These are phyloP conservation scores for Diarsia rubi DNA, from an alignment of 2,888 invertebrate species.

Conservation along the genomic window DNA sequence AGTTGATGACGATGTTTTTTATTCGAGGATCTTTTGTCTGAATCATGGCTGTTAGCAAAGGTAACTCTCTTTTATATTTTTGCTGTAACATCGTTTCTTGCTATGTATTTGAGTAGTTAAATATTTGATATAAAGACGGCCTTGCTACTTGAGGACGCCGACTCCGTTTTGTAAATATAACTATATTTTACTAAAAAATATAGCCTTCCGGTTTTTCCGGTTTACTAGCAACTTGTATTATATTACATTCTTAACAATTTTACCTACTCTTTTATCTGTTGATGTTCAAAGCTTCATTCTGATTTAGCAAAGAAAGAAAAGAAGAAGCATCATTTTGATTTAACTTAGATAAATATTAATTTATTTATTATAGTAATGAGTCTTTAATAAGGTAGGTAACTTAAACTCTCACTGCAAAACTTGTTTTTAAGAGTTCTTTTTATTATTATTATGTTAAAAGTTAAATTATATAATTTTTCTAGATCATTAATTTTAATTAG, in stretches of 20 bases:
- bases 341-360: neutral
- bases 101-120: constrained; percentile 9
- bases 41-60: constrained; percentile 73
- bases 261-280: neutral
- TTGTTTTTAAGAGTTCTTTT: neutral
- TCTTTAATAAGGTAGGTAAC: neutral
- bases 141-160: constrained; percentile 49
- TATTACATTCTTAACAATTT: constrained; percentile 23
- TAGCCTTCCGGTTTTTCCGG: constrained; percentile 51
- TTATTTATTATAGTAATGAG: neutral
- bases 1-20: constrained; percentile 64
- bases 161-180: constrained; percentile 46
- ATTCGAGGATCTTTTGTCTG: constrained; percentile 64
- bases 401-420: neutral
- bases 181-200: constrained; percentile 46
- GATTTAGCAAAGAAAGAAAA: no score
- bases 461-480: no score
- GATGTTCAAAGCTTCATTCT: constrained; percentile 4
- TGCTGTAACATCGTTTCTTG: constrained; percentile 5
- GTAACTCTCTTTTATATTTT: constrained; percentile 67
- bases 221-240: constrained; percentile 28
- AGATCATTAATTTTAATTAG: no score
- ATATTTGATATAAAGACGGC: constrained; percentile 9
- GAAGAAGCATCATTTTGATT: neutral
- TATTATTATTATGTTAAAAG: neutral